Evolutionary conservation across 1,140 invertebrate species (phyloP).

Genomic region (Sitobion miscanthi): DNA sequence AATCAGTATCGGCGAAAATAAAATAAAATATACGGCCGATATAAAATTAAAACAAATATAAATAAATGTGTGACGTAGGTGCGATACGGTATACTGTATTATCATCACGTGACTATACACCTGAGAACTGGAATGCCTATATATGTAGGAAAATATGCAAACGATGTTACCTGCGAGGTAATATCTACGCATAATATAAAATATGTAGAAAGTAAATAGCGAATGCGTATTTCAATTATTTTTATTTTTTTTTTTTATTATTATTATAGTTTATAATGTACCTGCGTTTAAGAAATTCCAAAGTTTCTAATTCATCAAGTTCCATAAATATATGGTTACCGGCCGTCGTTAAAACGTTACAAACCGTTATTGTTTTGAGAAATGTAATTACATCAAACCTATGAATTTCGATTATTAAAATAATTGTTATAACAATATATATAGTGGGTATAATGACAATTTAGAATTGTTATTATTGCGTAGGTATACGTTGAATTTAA

Average conservation of each 20-base stretch:
- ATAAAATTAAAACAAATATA: neutral
- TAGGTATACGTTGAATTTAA: no score
- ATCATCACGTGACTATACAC: slow-evolving; percentile 1
- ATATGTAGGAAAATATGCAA: slow-evolving; percentile 38
- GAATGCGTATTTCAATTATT: slow-evolving; percentile 18
- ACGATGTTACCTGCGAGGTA: slow-evolving; percentile 22
- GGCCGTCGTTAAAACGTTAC: neutral
- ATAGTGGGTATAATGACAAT: no score
- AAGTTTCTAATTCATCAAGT: slow-evolving; percentile 33
- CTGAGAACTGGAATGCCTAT: slow-evolving; percentile 26
- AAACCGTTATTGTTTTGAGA: neutral
- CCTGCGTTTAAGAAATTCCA: neutral
- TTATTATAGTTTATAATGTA: neutral
- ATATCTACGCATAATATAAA: neutral
- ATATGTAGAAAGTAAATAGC: slow-evolving; percentile 31
- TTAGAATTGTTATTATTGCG: no score
- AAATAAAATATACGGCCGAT: neutral
- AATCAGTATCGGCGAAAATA: neutral
- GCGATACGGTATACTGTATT: neutral
- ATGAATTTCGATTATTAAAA: neutral
- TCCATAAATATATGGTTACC: neutral
- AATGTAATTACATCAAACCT: neutral
- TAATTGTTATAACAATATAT: neutral
- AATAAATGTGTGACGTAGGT: neutral
- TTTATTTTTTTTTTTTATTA: slow-evolving; percentile 12